Evolutionary conservation across 2,888 invertebrate genomes (phyloP).

Genomic region (Himalopsyche japonica): DNA sequence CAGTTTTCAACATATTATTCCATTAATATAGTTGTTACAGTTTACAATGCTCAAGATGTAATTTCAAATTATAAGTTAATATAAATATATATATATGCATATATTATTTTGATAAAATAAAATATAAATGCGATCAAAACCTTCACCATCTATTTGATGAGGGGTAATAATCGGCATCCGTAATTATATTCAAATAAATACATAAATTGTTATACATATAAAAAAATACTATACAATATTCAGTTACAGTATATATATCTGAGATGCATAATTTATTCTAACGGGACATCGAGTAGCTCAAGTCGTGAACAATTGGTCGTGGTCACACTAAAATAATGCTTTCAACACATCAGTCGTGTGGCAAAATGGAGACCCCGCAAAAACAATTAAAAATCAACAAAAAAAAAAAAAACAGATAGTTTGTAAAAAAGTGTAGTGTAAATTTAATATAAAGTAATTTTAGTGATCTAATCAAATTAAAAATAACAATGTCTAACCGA

Average conservation of each 20-base stretch:
- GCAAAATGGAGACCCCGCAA: not conserved
- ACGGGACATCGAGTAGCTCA: not conserved
- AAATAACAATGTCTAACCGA: too few relatives aligned
- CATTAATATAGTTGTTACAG: slow-evolving; percentile 14
- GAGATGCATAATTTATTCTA: not conserved
- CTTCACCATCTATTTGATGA: not conserved
- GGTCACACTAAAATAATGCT: not conserved
- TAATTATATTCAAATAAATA: not conserved
- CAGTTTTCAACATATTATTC: not conserved
- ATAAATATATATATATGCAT: slow-evolving; percentile 42
- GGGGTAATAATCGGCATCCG: not conserved
- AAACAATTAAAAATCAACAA: not conserved
- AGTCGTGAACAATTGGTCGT: not conserved
- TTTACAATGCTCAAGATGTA: slow-evolving; percentile 42
- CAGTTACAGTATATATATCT: not conserved
- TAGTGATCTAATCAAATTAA: too few relatives aligned
- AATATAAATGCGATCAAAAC: slow-evolving; percentile 41
- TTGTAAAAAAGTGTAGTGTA: too few relatives aligned
- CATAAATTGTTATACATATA: not conserved
- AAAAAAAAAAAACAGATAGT: not conserved
- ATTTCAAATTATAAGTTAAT: slow-evolving; percentile 19
- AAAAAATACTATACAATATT: not conserved
- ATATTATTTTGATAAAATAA: slow-evolving; percentile 30
- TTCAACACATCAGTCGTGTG: not conserved
- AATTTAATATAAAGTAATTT: too few relatives aligned